Evolutionary conservation across 2,113 vertebrate genomes (phyloP).

Genomic region (Aptenodytes patagonicus): DNA sequence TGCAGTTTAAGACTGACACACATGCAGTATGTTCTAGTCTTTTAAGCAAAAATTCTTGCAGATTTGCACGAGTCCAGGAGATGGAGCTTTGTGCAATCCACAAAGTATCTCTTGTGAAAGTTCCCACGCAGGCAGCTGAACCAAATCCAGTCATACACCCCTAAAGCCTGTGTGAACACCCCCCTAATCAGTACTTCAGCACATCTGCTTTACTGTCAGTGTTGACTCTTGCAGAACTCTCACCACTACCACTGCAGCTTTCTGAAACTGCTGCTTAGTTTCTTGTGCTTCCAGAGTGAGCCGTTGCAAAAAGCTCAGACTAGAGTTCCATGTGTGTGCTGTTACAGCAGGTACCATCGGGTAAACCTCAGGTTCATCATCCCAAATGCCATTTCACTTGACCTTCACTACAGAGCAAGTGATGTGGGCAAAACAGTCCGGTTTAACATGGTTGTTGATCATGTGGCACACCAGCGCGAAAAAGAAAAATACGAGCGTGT

Average conservation of each 20-base stretch:
- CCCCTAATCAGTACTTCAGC: neutral
- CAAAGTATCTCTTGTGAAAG: neutral
- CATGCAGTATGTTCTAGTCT: neutral
- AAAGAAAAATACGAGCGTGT: fast-evolving
- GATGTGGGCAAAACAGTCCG: neutral
- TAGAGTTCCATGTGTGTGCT: fast-evolving
- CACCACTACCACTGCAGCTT: neutral
- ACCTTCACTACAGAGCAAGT: neutral
- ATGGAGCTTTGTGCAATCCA: neutral
- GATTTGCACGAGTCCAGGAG: neutral
- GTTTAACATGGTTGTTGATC: neutral
- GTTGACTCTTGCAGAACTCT: neutral
- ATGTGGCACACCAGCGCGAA: fast-evolving
- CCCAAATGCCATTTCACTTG: neutral
- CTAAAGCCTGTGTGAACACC: neutral
- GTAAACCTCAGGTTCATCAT: neutral
- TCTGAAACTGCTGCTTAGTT: neutral
- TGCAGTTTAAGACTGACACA: neutral
- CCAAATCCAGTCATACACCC: neutral
- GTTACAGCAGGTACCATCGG: fast-evolving
- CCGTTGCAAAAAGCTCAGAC: neutral
- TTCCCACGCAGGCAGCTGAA: neutral
- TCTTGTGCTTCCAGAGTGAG: neutral
- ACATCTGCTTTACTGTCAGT: neutral
- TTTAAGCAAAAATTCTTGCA: neutral